These are phyloP conservation scores for Arge pagana DNA, from an alignment of 2,888 invertebrate genomes.

Conservation along the genomic window DNA sequence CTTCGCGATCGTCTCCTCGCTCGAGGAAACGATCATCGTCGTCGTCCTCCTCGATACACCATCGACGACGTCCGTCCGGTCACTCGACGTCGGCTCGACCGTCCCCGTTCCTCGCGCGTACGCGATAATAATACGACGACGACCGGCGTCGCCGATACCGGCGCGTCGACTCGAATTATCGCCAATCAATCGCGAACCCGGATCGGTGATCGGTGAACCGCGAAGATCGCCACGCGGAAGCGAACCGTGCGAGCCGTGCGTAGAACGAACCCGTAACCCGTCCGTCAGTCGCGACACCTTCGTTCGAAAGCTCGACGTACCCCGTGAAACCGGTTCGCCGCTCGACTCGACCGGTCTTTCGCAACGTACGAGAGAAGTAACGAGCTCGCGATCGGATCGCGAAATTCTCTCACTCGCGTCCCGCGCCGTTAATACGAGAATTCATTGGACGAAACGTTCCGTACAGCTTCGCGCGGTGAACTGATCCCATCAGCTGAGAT, in stretches of 20 bases:
- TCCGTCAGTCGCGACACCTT: too few species aligned
- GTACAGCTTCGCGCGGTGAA: constrained; percentile 10
- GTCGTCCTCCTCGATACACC: constrained; percentile 6
- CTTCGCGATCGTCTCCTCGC: constrained; percentile 10
- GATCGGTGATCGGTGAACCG: neutral
- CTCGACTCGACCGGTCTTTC: too few species aligned
- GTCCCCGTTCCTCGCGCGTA: too few species aligned
- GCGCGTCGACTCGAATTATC: neutral
- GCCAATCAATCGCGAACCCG: neutral
- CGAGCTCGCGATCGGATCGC: neutral
- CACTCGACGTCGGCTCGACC: neutral
- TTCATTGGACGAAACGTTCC: neutral
- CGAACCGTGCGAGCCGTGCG: too few species aligned
- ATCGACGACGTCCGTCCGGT: neutral
- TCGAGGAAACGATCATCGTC: too few species aligned
- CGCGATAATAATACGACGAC: neutral
- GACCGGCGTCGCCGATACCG: neutral
- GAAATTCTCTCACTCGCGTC: too few species aligned
- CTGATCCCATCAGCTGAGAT: constrained; percentile 22
- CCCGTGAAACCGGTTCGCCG: too few species aligned
- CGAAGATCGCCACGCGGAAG: too few species aligned
- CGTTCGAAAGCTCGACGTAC: too few species aligned
- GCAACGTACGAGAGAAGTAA: too few species aligned
- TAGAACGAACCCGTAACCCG: too few species aligned
- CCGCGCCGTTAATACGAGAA: too few species aligned